Conservation (phyloP, 2,797 vertebrate genomes). For the Epinephelus malabaricus region DNA sequence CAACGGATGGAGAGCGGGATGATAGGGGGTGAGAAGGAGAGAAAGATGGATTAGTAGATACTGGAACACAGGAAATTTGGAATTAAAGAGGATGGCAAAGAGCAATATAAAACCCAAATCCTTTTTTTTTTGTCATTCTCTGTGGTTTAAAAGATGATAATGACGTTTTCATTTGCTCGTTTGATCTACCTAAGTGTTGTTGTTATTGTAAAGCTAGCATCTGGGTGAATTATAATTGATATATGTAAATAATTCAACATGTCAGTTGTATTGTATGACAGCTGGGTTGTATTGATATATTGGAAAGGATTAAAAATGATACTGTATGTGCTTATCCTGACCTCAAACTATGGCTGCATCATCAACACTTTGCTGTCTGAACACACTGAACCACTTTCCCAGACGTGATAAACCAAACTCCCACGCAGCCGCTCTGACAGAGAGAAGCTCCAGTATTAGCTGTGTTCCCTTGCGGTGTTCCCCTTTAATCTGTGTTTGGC, state of each 20-base stretch:
- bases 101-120: slow-evolving; percentile 12
- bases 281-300: not conserved
- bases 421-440: slow-evolving; percentile 61
- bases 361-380: slow-evolving; percentile 44
- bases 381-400: slow-evolving; percentile 62
- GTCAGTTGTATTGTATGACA: not conserved
- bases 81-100: slow-evolving; percentile 19
- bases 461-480: slow-evolving; percentile 44
- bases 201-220: not conserved
- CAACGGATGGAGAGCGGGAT: slow-evolving; percentile 24
- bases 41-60: slow-evolving; percentile 34
- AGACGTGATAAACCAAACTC: slow-evolving; percentile 65
- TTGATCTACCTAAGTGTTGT: not conserved
- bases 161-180: not conserved
- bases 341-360: slow-evolving; percentile 32
- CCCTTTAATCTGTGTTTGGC: slow-evolving; percentile 60
- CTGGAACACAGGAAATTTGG: not conserved
- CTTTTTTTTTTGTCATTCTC: not conserved
- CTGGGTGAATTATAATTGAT: not conserved
- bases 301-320: slow-evolving; percentile 19
- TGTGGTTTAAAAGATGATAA: slow-evolving; percentile 2
- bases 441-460: slow-evolving; percentile 54
- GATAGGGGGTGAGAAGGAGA: not conserved
- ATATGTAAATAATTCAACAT: not conserved
- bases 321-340: slow-evolving; percentile 27